Percentiles rank a stretch among this genome's conserved stretches.
Evolutionary conservation across 2,888 invertebrate genomes (phyloP).

Genomic region (Endomychus coccineus): DNA sequence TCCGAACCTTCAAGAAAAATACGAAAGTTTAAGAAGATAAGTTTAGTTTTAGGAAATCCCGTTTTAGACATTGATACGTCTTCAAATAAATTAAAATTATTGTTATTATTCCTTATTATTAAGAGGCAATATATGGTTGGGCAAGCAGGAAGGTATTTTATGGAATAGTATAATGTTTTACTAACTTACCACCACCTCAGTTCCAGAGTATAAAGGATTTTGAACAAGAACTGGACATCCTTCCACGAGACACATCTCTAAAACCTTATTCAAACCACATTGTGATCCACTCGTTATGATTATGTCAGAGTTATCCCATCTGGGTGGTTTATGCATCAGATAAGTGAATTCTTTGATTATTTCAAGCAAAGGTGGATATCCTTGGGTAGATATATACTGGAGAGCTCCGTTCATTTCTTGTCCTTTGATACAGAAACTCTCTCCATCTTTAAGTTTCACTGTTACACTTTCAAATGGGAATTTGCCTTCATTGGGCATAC

Average conservation of each 20-base stretch:
- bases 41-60: too few species aligned
- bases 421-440: conserved; percentile 49
- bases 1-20: too few species aligned
- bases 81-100: too few species aligned
- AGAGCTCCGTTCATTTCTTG: conserved; percentile 56
- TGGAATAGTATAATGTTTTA: too few species aligned
- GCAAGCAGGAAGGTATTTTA: too few species aligned
- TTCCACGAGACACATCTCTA: conserved; percentile 62
- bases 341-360: conserved; percentile 57
- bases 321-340: conserved; percentile 58
- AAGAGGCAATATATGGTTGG: not conserved
- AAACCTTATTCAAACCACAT: conserved; percentile 67
- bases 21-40: too few species aligned
- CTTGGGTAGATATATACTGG: conserved; percentile 70
- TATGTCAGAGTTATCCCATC: conserved; percentile 53
- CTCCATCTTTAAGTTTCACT: conserved; percentile 51
- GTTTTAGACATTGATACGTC: too few species aligned
- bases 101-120: too few species aligned
- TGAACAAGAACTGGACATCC: conserved; percentile 66
- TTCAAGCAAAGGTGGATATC: conserved; percentile 52
- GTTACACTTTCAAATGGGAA: conserved; percentile 62
- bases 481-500: conserved; percentile 65
- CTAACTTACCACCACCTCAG: conserved; percentile 58
- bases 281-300: conserved; percentile 68
- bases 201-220: conserved; percentile 64